These are phyloP conservation scores for Ptychadena robeensis DNA, from an alignment of 2,797 vertebrate genomes.

Conservation along the genomic window DNA sequence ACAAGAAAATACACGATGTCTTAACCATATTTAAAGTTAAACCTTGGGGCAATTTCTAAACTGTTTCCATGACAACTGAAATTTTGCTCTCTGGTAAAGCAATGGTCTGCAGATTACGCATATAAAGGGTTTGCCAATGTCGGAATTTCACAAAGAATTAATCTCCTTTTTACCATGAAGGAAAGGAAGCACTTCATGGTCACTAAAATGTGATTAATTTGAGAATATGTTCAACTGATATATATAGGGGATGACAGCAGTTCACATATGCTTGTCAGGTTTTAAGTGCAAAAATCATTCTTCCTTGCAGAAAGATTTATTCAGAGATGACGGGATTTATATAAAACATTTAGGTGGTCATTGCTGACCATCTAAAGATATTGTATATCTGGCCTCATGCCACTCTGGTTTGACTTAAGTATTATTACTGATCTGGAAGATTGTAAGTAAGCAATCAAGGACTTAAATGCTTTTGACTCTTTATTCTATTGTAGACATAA, in stretches of 20 bases:
- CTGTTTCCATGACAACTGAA: constrained; percentile 56
- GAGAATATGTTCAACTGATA: not conserved
- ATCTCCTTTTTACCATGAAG: constrained; percentile 30
- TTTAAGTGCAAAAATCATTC: not conserved
- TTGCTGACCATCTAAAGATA: too few relatives aligned
- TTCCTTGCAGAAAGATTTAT: not conserved
- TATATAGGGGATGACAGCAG: not conserved
- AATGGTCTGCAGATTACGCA: constrained; percentile 35
- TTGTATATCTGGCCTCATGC: too few relatives aligned
- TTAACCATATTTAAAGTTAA: constrained; percentile 53
- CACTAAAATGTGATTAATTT: not conserved
- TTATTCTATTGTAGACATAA: too few relatives aligned
- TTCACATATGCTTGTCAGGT: not conserved
- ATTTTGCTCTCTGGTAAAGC: constrained; percentile 48
- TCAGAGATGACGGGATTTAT: not conserved
- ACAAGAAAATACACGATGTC: constrained; percentile 15
- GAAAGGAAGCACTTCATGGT: constrained; percentile 3
- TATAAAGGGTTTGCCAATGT: constrained; percentile 38
- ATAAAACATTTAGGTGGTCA: too few relatives aligned
- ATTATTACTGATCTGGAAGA: too few relatives aligned
- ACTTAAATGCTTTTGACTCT: too few relatives aligned
- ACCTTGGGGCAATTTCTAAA: constrained; percentile 52
- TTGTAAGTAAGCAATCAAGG: too few relatives aligned
- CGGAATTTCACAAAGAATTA: constrained; percentile 20
- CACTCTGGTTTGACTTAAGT: too few relatives aligned